Percentiles rank a stretch among this genome's conserved stretches.
These are phyloP conservation scores for Myotis pilosus DNA, from an alignment of 2,797 vertebrate species.

Conservation along the genomic window DNA sequence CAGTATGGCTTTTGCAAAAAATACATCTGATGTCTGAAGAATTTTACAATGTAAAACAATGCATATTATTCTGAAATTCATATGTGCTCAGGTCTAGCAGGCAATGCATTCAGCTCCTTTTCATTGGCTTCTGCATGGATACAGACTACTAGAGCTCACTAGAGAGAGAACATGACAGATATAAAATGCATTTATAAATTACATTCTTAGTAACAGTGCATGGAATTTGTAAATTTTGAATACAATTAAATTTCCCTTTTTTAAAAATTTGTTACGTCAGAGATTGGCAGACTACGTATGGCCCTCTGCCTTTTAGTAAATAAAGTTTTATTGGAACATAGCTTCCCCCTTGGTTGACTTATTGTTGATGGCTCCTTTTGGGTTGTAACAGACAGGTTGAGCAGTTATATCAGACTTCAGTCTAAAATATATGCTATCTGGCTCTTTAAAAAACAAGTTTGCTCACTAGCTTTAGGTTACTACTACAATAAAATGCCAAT, in stretches of 20 bases:
- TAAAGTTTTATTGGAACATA: neutral
- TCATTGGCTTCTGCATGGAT: neutral
- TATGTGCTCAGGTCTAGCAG: neutral
- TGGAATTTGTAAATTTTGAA: neutral
- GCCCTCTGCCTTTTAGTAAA: neutral
- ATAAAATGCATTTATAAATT: neutral
- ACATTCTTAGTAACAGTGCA: neutral
- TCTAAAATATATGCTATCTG: neutral
- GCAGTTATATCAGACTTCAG: neutral
- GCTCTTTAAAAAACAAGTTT: neutral
- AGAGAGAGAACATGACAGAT: neutral
- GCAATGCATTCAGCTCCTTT: neutral
- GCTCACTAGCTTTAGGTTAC: neutral
- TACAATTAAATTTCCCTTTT: neutral
- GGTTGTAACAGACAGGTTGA: neutral
- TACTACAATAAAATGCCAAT: neutral
- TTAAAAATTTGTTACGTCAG: neutral
- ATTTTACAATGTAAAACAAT: conserved; percentile 7
- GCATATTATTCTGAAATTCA: neutral
- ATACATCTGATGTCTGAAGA: neutral
- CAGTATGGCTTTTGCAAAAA: neutral
- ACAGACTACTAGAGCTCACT: neutral
- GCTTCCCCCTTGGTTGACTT: neutral
- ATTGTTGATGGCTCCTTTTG: neutral
- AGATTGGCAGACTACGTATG: neutral